phyloP scores from a whole-genome alignment of 2,113 vertebrate species.

The Sylvilagus bachmani region DNA sequence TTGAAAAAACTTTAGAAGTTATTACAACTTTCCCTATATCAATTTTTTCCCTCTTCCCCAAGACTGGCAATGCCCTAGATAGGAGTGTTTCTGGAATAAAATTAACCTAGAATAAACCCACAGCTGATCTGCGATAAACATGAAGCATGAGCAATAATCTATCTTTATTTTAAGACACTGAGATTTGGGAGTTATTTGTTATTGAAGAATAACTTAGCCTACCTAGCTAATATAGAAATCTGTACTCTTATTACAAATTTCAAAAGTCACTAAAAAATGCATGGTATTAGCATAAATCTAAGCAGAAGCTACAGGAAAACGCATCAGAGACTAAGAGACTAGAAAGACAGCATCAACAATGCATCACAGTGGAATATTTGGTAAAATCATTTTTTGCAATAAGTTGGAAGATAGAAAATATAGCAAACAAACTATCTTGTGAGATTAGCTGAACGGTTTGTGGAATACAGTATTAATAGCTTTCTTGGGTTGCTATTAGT shows the following conservation, averaged over 20 bases:
- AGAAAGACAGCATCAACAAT: background rate
- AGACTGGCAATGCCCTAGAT: background rate
- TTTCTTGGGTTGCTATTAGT: conserved; percentile 1
- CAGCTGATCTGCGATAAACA: background rate
- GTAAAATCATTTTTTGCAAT: background rate
- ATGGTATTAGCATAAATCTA: background rate
- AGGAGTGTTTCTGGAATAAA: background rate
- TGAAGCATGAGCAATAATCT: background rate
- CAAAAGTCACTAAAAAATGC: background rate
- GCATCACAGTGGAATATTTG: background rate
- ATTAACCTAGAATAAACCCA: background rate
- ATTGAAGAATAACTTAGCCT: background rate
- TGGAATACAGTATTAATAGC: background rate
- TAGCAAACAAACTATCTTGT: background rate
- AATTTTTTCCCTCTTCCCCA: background rate
- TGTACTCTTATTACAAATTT: background rate
- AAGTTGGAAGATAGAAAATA: conserved; percentile 3
- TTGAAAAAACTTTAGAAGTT: background rate
- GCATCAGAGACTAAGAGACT: background rate
- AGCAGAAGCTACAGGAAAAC: background rate
- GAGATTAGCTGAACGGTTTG: background rate
- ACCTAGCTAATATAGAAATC: background rate
- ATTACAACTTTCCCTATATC: background rate
- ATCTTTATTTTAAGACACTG: background rate
- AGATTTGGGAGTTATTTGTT: background rate